Conservation (phyloP, 2,888 invertebrate species). For the Tipula lateralis region DNA sequence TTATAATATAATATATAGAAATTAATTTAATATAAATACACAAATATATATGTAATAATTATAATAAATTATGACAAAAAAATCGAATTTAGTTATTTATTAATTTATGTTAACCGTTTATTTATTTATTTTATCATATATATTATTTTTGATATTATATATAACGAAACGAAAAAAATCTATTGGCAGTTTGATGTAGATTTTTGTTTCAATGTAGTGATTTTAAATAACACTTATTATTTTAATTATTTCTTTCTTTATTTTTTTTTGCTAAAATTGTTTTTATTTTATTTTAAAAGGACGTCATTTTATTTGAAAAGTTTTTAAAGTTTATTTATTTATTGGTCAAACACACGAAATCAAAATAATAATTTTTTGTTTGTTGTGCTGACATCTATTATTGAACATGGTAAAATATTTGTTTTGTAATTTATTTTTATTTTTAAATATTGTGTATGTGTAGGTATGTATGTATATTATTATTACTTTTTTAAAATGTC, state of each 20-base stretch:
- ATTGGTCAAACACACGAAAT: neutral
- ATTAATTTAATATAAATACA: conserved; percentile 11
- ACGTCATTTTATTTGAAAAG: conserved; percentile 20
- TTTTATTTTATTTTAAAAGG: neutral
- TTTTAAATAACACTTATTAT: conserved; percentile 20
- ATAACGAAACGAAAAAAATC: conserved; percentile 35
- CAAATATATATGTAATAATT: neutral
- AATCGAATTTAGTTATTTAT: neutral
- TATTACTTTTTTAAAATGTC: neutral
- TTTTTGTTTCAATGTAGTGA: neutral
- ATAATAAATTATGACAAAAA: neutral
- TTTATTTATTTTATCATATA: neutral
- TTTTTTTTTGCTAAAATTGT: neutral
- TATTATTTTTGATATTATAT: neutral
- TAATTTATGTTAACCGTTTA: neutral
- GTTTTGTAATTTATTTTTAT: neutral
- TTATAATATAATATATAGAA: neutral
- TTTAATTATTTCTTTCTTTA: neutral
- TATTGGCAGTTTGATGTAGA: conserved; percentile 29
- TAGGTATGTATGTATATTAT: neutral
- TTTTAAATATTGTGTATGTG: neutral
- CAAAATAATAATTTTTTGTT: neutral
- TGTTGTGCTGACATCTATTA: neutral
- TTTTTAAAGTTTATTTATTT: neutral
- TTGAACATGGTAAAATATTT: neutral